Evolutionary conservation across 2,888 invertebrate genomes (phyloP).

Genomic region (Tetranychus truncatus): DNA sequence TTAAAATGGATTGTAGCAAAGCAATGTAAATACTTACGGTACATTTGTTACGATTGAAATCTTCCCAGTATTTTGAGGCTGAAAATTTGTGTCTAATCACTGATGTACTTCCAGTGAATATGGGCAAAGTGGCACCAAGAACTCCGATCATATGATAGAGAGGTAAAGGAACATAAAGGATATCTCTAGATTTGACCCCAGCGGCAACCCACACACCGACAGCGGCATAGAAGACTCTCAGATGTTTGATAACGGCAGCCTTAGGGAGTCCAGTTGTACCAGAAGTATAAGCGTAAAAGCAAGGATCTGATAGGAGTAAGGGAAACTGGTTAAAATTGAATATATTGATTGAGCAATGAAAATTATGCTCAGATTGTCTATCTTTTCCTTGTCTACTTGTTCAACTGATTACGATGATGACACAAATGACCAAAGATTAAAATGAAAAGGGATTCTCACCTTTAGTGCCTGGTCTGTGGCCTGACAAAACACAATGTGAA

Average conservation of each 20-base stretch:
- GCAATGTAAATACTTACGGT: constrained; percentile 46
- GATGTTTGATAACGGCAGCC: constrained; percentile 84
- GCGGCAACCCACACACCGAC: neutral
- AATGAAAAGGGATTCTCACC: neutral
- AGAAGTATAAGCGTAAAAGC: constrained; percentile 91
- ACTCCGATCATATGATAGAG: constrained; percentile 41
- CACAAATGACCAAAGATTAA: neutral
- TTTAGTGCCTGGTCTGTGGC: neutral
- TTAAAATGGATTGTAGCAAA: too few relatives aligned
- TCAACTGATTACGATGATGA: neutral
- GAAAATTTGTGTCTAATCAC: constrained; percentile 79
- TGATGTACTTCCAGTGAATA: constrained; percentile 47
- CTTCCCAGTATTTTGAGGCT: constrained; percentile 73
- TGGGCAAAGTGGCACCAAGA: constrained; percentile 34
- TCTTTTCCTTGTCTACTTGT: too few relatives aligned
- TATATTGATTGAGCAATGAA: too few relatives aligned
- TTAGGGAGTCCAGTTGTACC: constrained; percentile 96
- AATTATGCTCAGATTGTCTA: too few relatives aligned
- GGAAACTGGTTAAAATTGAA: neutral
- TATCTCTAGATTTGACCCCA: constrained; percentile 31
- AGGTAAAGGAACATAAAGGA: constrained; percentile 39
- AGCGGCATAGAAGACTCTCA: constrained; percentile 30
- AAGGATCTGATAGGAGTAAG: constrained; percentile 21
- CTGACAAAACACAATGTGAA: neutral
- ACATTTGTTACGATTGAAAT: constrained; percentile 76